A percentile compares a stretch with the other conserved stretches of the same genome.
phyloP scores from a whole-genome alignment of 1,140 invertebrate species.

The Eumeta japonica region DNA sequence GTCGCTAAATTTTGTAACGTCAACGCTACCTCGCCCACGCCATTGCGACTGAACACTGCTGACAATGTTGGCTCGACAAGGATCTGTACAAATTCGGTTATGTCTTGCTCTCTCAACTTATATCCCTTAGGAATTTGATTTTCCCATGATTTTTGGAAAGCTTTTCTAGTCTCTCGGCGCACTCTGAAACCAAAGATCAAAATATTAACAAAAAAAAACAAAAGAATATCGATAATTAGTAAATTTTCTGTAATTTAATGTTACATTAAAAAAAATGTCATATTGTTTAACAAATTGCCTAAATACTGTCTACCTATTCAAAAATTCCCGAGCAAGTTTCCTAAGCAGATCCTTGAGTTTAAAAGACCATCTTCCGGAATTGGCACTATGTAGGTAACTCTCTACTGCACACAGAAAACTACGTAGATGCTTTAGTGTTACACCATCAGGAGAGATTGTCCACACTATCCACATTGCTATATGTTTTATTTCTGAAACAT shows the following conservation, averaged over 20 bases:
- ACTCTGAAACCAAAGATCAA: conserved; percentile 28
- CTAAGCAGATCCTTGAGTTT: conserved; percentile 64
- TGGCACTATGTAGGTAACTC: conserved; percentile 89
- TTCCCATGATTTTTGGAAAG: conserved; percentile 63
- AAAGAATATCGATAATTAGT: conserved; percentile 3
- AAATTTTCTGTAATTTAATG: too few relatives aligned
- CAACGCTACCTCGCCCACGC: conserved; percentile 63
- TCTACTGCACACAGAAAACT: conserved; percentile 82
- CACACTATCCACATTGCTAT: conserved; percentile 72
- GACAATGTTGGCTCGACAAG: conserved; percentile 68
- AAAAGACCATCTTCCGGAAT: conserved; percentile 74
- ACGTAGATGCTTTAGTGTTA: conserved; percentile 72
- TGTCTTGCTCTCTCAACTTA: conserved; percentile 76
- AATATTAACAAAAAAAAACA: conserved; percentile 3
- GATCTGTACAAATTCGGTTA: conserved; percentile 79
- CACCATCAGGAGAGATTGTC: conserved; percentile 59
- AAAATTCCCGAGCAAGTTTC: conserved; percentile 55
- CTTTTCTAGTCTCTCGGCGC: conserved; percentile 41
- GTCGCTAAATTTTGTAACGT: conserved; percentile 75
- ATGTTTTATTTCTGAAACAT: conserved; percentile 52
- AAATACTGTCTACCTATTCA: conserved; percentile 46
- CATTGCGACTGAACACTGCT: conserved; percentile 76
- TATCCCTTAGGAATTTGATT: conserved; percentile 65
- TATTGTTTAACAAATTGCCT: too few relatives aligned
- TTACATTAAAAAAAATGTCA: too few relatives aligned